These are phyloP conservation scores for Palaemon carinicauda DNA, from an alignment of 1,140 invertebrate genomes.

Conservation along the genomic window DNA sequence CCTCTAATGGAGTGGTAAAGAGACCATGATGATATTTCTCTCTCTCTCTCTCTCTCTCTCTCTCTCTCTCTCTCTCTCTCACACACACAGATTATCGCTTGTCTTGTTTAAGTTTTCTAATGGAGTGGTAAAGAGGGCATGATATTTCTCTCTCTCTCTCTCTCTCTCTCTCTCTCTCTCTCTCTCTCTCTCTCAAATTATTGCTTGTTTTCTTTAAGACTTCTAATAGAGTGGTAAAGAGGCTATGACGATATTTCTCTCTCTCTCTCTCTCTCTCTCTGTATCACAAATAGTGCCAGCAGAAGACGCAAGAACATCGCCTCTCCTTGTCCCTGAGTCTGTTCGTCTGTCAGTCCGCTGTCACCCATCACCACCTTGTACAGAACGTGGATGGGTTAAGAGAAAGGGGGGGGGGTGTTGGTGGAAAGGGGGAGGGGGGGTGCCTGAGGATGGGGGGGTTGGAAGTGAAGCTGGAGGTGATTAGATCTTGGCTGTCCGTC, in stretches of 20 bases:
- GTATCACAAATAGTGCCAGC: background rate
- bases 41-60: too few species aligned
- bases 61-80: background rate
- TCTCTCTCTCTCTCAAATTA: background rate
- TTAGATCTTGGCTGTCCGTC: background rate
- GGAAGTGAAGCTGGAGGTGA: background rate
- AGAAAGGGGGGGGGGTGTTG: background rate
- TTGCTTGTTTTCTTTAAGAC: constrained; percentile 44
- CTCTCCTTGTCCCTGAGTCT: background rate
- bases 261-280: background rate
- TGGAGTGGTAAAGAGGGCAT: constrained; percentile 48
- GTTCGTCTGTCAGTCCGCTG: constrained; percentile 30
- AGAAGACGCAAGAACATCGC: background rate
- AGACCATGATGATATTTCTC: constrained; percentile 31
- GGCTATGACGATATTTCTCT: constrained; percentile 42
- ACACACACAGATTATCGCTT: constrained; percentile 22
- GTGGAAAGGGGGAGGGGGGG: background rate
- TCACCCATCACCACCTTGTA: background rate
- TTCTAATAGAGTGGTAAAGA: constrained; percentile 53
- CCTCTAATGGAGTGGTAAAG: constrained; percentile 52
- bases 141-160: constrained; percentile 32
- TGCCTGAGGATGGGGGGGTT: background rate
- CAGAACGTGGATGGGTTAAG: background rate
- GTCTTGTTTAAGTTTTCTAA: constrained; percentile 52
- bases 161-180: background rate